Conservation (phyloP, 2,888 invertebrate species). For the Melieria omissa region DNA sequence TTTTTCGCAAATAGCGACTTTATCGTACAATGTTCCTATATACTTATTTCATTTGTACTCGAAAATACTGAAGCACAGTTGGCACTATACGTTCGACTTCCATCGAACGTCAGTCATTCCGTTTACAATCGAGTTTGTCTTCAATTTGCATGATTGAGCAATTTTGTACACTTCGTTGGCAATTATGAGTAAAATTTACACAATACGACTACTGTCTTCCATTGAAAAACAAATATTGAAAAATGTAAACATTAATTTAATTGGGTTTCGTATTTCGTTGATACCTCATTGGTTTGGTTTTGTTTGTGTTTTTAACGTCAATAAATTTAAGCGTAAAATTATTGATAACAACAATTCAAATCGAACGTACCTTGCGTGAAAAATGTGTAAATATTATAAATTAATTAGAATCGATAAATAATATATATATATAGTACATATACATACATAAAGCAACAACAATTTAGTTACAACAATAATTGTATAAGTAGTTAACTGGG, state of each 20-base stretch:
- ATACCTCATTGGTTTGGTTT: not conserved
- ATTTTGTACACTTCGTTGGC: too few relatives aligned
- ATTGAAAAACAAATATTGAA: conserved; percentile 35
- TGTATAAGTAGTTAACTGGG: conserved; percentile 46
- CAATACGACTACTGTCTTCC: conserved; percentile 37
- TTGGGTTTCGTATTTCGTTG: conserved; percentile 38
- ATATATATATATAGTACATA: conserved; percentile 6
- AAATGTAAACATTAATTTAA: conserved; percentile 44
- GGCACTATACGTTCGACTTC: too few relatives aligned
- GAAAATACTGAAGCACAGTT: too few relatives aligned
- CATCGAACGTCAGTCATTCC: too few relatives aligned
- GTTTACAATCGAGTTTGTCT: too few relatives aligned
- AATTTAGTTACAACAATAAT: conserved; percentile 25
- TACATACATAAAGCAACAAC: not conserved
- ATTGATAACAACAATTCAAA: conserved; percentile 41
- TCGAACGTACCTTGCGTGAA: conserved; percentile 58
- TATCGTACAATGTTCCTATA: too few relatives aligned
- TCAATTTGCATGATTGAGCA: too few relatives aligned
- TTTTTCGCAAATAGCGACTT: too few relatives aligned
- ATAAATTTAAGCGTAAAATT: conserved; percentile 20
- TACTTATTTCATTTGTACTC: too few relatives aligned
- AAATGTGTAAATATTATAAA: conserved; percentile 43
- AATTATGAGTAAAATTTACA: too few relatives aligned
- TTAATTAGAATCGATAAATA: conserved; percentile 7
- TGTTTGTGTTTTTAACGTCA: not conserved